Base-by-base conservation (phyloP, 2,113 vertebrate species). In the Thamnaconus septentrionalis region DNA sequence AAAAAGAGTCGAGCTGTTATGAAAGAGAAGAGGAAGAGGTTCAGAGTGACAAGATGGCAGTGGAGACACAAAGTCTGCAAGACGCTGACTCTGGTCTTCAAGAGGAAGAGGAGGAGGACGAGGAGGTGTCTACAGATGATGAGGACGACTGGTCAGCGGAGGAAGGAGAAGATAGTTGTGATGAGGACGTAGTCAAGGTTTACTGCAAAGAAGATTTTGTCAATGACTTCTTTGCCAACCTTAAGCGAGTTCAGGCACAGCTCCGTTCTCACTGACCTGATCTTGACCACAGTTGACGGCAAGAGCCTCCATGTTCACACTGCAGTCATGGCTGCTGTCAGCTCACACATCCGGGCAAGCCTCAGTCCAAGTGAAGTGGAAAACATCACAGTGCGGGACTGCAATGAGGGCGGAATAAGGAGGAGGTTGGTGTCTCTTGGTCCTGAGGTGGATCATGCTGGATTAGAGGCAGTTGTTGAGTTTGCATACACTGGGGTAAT, bases 401-500 rank as follows among this genome's bases (percentile, higher is more conserved):
- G 8, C 18, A 31, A 31, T 31, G 3, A 69, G 2, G 18, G 4
- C 3, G 61, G 77, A 6, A 43, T 69, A 58, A 57, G 41, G 8
- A 45, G 1, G 41, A 72, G 65, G 8, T 79, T 69, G 4, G 0
- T 90, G 18, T 55, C 7, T 66, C 41, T 91, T 49, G 75, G 69
- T 57, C 71, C 79, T 8, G 85, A 81, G 6, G 83, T 90, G 39
- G 71, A 79, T 31, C 18, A 12, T 8, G n/a, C 64, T 10, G 92
- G 91, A 60, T 79, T 94, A 71, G 85, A 89, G 51, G 90, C 91
- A 0, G 64, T 95, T 59, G 79, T 97, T 43, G 85, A 93, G 66
- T 96, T 98, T 12, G 93, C 95, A 53, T 98, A 98, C 6, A 85
- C 87, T 5, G 96, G 95, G 7, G 8, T 60, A 40, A 73, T 91